These are phyloP conservation scores for Calliphora vicina DNA, from an alignment of 1,140 invertebrate genomes.

Conservation along the genomic window DNA sequence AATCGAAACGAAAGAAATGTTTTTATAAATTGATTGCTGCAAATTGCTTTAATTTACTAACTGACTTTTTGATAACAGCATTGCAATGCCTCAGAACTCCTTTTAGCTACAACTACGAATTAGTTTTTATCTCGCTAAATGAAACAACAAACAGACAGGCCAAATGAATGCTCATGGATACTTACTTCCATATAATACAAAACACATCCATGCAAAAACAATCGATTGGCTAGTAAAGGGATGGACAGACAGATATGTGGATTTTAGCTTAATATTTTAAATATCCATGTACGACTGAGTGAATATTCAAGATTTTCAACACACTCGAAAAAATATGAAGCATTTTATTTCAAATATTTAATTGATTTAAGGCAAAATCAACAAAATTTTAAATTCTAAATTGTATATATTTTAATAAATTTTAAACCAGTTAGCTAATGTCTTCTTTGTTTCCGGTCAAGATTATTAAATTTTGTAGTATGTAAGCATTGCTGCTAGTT, in stretches of 20 bases:
- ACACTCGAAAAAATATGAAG: background rate
- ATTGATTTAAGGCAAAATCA: no score
- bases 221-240: background rate
- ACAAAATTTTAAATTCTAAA: no score
- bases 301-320: background rate
- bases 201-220: background rate
- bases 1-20: background rate
- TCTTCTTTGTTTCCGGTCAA: no score
- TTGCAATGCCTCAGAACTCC: background rate
- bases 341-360: no score
- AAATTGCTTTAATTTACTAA: constrained; percentile 31
- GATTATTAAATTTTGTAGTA: no score
- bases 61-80: constrained; percentile 20
- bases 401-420: no score
- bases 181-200: background rate
- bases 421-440: no score
- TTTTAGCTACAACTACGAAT: constrained; percentile 2
- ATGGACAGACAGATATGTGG: background rate
- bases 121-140: background rate
- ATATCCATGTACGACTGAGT: constrained; percentile 7
- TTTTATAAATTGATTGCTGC: constrained; percentile 27
- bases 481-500: no score
- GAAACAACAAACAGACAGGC: background rate
- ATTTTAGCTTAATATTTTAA: constrained; percentile 30
- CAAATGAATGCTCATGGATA: background rate